Conservation (phyloP, 53 echinoderm and acorn worm species). For the Echinometra lucunter region DNA sequence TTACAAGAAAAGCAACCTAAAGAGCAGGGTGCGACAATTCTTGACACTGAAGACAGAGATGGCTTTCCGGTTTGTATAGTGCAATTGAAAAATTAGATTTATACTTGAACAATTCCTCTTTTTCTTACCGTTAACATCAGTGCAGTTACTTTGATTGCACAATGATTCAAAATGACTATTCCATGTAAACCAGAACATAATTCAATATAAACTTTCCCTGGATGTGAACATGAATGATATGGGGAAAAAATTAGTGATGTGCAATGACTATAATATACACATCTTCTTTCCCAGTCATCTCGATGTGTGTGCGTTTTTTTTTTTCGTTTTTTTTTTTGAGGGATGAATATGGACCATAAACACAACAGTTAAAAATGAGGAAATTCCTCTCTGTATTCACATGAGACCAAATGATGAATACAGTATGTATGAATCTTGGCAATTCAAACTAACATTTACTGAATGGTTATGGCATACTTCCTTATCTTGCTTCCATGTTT, state of each 20-base stretch:
- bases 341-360: too few species aligned
- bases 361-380: too few species aligned
- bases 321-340: too few species aligned
- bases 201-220: not conserved
- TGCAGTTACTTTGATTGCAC: conserved; percentile 13
- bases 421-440: not conserved
- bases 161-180: not conserved
- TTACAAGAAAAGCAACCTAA: not conserved
- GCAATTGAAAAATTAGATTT: not conserved
- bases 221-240: not conserved
- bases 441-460: not conserved
- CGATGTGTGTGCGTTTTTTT: too few species aligned
- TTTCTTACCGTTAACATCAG: conserved; percentile 7
- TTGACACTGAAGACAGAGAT: not conserved
- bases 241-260: not conserved
- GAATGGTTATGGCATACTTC: not conserved
- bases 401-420: not conserved
- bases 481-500: not conserved
- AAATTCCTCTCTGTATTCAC: not conserved
- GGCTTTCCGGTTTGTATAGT: not conserved
- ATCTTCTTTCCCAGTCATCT: not conserved
- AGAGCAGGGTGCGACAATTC: conserved; percentile 52
- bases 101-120: not conserved
- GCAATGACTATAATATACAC: too few species aligned
- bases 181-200: not conserved